Evolutionary conservation across 1,140 invertebrate genomes (phyloP), one percentile per base, ranked within the genome.

Genomic region (Tetraneura akinire): DNA sequence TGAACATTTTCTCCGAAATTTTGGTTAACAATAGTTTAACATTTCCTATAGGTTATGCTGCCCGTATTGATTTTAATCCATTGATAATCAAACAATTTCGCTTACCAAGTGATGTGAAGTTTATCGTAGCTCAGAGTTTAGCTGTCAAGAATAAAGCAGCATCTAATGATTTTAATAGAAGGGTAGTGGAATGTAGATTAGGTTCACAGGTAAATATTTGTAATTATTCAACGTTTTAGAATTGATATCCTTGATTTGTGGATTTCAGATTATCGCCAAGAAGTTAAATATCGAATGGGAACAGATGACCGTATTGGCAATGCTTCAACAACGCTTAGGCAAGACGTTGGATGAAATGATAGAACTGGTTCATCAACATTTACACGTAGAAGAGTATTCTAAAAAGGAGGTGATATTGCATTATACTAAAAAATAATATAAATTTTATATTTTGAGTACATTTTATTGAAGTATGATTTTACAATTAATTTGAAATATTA

Each of bases 41-140:
- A 10, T 37, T 23, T n/a, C 9, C 9, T 47, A 3, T 4, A 92
- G 92, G 92, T 81, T 91, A 89, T 83, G 95, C 95, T 1, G 94
- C 96, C 85, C 89, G 95, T 81, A 99, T 99, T 82, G 93, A 97
- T 83, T 99, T 98, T 87, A 90, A 96, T 84, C 98, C 98, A 0
- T 85, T 99, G 16, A 88, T 89, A 81, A 91, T 92, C 8, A 89
- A 88, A 49, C 91, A 95, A 83, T 91, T 99, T 5, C 86, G 85
- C 0, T 85, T 99, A 42, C 97, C 98, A 5, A 83, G 88, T 80
- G 91, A 91, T 80, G 92, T 92, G 57, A 90, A 91, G 11, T 99
- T 99, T 87, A 94, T 98, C 9, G 93, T 99, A 68, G 92, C 95
- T 11, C 96, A 99, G 84, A 96, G 94, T 86, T 88, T 96, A 83